Evolutionary conservation across 2,888 invertebrate species (phyloP), one percentile per base, ranked within the genome.

Genomic region (Thymelicus lineola): DNA sequence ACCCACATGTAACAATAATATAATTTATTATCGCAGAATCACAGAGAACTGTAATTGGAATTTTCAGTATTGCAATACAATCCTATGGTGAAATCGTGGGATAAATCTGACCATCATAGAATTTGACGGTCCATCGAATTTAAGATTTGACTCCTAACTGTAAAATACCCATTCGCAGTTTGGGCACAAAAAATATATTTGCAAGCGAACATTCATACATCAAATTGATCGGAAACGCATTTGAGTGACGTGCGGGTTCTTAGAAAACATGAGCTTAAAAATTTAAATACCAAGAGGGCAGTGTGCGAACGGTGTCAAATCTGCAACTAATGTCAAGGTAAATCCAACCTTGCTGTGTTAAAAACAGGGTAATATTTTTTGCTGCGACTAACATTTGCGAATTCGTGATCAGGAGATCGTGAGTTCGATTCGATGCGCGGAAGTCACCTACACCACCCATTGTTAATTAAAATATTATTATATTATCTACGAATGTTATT

Each of bases 381-480:
- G 58, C 42, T 17, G 46, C n/a, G 53, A 15, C 17, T 72, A 74
- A 73, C 70, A 71, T 75, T 75, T 72, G 76, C 74, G 35, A 72
- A 73, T 72, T 77, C 76, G 78, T 79, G 79, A 78, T 75, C 74
- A 64, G 45, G 66, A 72, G 75, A 78, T 76, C 79, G 75, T 77
- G 79, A 73, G 75, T 74, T 72, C 70, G 73, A 76, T 76, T 76
- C 74, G 75, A 75, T 71, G 70, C 70, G 75, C 77, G 77, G 78
- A 77, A 77, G 77, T 74, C 75, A 74, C 73, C 76, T 72, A 73
- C 77, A 73, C 74, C 76, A 73, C 62, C 70, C 71, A 75, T 76
- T 75, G 74, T 74, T 75, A 75, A 76, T 76, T 76, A 77, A 75
- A 72, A 68, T 69, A 69, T 59, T 69, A 63, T 69, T 15, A 59